Evolutionary conservation across 2,113 vertebrate genomes (phyloP), one percentile per base, ranked within the genome.

Genomic region (Ailuropoda melanoleuca): DNA sequence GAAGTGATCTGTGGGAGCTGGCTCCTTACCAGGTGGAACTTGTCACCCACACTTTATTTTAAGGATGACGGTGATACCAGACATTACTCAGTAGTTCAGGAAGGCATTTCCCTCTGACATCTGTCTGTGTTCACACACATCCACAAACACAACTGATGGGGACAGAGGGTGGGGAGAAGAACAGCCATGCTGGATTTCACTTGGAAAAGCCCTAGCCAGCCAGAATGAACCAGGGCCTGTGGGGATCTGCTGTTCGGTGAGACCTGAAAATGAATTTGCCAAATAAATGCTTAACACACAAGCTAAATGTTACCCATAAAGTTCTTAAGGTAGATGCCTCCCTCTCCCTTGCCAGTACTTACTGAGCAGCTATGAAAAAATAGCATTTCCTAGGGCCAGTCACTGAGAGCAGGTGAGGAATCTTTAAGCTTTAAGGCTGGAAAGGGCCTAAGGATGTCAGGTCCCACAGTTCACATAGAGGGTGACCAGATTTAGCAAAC

Each of bases 41-140:
- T 98, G 77, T 97, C 98, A 93, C 14, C 87, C 93, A 95, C 46
- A 98, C 95, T 98, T 98, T 97, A 98, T 98, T 98, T 98, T 98
- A 95, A 97, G 98, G 97, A 98, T 98, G 97, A 96, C 97, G 91
- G 80, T 98, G 97, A 99, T 97, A 98, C 91, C 58, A 98, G 98
- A 98, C 96, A 98, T 97, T 97, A 80, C 88, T 89, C 74, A 88
- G 72, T 96, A 97, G 96, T 95, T 98, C 97, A 98, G 97, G 77
- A 96, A 95, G 80, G 34, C 39, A 92, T 80, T 90, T 97, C 53
- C 50, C 18, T 96, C 48, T 53, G 58, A 86, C 10, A 21, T 82
- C 62, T 95, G 81, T 82, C 64, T 89, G n/a, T 92, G 48, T 90
- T 62, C 64, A 64, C 31, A 92, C 50, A 74, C 55, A 90, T 39